Conservation (phyloP, 2,797 vertebrate genomes). For the Cirrhinus mrigala region DNA sequence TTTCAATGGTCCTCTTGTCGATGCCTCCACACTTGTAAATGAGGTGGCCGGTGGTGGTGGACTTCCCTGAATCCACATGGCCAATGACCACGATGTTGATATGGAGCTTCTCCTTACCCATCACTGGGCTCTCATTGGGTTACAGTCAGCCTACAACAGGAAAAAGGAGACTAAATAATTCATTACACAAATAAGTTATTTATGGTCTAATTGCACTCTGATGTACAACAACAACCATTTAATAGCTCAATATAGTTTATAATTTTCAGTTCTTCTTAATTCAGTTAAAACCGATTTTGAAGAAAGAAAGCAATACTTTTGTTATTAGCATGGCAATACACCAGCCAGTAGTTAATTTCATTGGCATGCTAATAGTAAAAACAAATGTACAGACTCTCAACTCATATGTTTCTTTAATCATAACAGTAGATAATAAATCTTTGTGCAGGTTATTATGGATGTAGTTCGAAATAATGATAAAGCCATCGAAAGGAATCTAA, state of each 20-base stretch:
- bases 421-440: not conserved
- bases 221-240: not conserved
- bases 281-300: not conserved
- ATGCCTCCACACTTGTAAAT: slow-evolving; percentile 67
- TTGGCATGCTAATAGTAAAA: not conserved
- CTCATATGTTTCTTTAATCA: not conserved
- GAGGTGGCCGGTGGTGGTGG: slow-evolving; percentile 95
- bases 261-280: not conserved
- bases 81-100: slow-evolving; percentile 98
- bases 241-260: not conserved
- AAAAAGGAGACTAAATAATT: slow-evolving; percentile 43
- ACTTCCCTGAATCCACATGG: slow-evolving; percentile 97
- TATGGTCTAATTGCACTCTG: not conserved
- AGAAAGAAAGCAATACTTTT: not conserved
- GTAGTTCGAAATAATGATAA: not conserved
- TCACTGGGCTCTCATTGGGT: slow-evolving; percentile 63
- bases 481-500: not conserved
- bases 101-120: slow-evolving; percentile 98
- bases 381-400: not conserved
- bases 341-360: not conserved
- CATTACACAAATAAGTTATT: slow-evolving; percentile 40
- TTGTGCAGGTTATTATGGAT: not conserved
- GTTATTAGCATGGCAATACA: not conserved
- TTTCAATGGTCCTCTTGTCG: slow-evolving; percentile 26
- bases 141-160: slow-evolving; percentile 44